Evolutionary conservation across 2,113 vertebrate genomes (phyloP), one percentile per base, ranked within the genome.

Genomic region (Beaufortia kweichowensis): DNA sequence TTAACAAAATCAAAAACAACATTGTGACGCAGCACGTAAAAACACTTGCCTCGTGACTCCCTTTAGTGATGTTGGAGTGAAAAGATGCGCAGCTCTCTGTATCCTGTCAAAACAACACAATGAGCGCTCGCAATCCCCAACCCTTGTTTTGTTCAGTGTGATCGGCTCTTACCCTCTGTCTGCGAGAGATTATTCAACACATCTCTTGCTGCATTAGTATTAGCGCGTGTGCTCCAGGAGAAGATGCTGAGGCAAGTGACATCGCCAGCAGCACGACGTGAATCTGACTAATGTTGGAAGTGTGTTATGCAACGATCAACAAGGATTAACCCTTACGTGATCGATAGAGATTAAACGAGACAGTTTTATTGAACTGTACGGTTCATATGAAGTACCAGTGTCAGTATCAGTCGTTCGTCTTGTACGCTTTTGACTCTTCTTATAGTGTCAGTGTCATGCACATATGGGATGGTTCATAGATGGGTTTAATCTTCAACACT

Each of bases 261-360:
- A 10, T 75, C 24, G 59, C 84, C 75, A 76, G 78, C 75, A 76
- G 78, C 67, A 61, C 84, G 82, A 53, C 59, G 85, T 79, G 65
- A 80, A 78, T 64, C 73, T 72, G 83, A 85, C 85, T 23, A 50
- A 71, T 85, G 69, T 81, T 83, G 70, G 77, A 46, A 78, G 83
- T 76, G 85, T 69, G 86, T 92, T 93, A 91, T 88, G 89, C 91
- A 92, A 93, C 62, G 50, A 78, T 31, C 64, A 57, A n/a, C 15
- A 65, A 64, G 59, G 29, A 11, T 87, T 87, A 86, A 85, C 82
- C 62, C 76, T 79, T 76, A 33, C 29, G 6, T 26, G 21, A 4
- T 56, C 48, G 29, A 43, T 12, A 11, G 33, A 29, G 29, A 23
- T 41, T 75, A 33, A 21, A 74, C 35, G 29, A 53, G n/a, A 4